Evolutionary conservation across 2,888 invertebrate species (phyloP).

Genomic region (Trachelus stipa): DNA sequence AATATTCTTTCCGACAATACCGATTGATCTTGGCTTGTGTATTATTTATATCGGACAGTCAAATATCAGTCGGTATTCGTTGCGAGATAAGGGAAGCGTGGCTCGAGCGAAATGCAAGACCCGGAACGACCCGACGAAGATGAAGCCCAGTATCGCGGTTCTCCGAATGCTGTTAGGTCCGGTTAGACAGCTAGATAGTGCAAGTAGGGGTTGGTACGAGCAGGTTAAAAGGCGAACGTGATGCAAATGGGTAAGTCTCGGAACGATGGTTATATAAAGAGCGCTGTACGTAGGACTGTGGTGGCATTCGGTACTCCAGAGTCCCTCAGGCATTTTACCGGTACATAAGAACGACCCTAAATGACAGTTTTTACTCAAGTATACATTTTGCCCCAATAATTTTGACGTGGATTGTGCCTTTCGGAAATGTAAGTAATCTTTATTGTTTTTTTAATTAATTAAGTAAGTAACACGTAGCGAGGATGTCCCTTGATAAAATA

Average conservation of each 20-base stretch:
- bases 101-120: not conserved
- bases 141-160: not conserved
- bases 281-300: not conserved
- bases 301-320: conserved; percentile 4
- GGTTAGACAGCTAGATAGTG: not conserved
- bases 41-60: not conserved
- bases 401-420: not conserved
- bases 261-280: conserved; percentile 5
- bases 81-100: not conserved
- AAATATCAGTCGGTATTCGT: not conserved
- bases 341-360: not conserved
- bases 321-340: not conserved
- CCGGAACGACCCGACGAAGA: not conserved
- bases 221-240: conserved; percentile 8
- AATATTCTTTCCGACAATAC: not conserved
- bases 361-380: not conserved
- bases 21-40: not conserved
- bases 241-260: not conserved
- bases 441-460: not conserved
- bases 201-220: not conserved
- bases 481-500: not conserved
- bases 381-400: not conserved
- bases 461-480: not conserved
- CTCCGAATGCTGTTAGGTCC: not conserved
- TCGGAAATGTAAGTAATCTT: not conserved